Evolutionary conservation across 2,888 invertebrate genomes (phyloP).

Genomic region (Acanthosoma haemorrhoidale): DNA sequence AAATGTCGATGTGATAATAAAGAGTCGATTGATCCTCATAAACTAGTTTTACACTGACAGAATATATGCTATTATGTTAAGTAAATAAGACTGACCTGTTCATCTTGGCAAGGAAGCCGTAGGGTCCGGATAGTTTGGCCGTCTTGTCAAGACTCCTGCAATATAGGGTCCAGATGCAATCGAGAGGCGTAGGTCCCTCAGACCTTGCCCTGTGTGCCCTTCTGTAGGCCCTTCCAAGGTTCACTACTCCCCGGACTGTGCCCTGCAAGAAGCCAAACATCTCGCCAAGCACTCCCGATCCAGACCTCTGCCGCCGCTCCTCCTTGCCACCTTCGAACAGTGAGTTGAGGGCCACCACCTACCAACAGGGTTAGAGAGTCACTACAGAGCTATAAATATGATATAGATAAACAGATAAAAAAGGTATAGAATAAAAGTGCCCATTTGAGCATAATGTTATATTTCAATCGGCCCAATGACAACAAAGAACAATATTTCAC

Average conservation of each 20-base stretch:
- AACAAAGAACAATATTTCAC: too few relatives aligned
- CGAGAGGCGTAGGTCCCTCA: constrained; percentile 44
- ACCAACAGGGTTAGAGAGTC: too few relatives aligned
- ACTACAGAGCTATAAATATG: too few relatives aligned
- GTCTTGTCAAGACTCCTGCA: constrained; percentile 55
- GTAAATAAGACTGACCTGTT: constrained; percentile 51
- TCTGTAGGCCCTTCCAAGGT: constrained; percentile 54
- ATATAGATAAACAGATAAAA: too few relatives aligned
- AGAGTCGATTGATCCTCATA: too few relatives aligned
- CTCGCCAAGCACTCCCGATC: constrained; percentile 48
- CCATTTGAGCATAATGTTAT: too few relatives aligned
- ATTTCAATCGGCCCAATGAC: too few relatives aligned
- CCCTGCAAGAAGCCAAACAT: constrained; percentile 52
- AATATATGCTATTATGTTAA: too few relatives aligned
- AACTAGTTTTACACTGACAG: too few relatives aligned
- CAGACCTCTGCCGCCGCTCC: constrained; percentile 46
- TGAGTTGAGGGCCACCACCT: constrained; percentile 55
- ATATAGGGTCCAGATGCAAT: constrained; percentile 57
- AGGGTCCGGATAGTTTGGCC: constrained; percentile 51
- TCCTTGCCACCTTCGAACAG: constrained; percentile 46
- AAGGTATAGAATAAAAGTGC: too few relatives aligned
- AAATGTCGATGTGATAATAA: too few relatives aligned
- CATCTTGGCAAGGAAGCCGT: constrained; percentile 56
- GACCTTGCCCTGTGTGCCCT: constrained; percentile 49
- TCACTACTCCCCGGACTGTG: constrained; percentile 53